These are phyloP conservation scores for Thelaira solivaga DNA, from an alignment of 2,888 invertebrate species.

Conservation along the genomic window DNA sequence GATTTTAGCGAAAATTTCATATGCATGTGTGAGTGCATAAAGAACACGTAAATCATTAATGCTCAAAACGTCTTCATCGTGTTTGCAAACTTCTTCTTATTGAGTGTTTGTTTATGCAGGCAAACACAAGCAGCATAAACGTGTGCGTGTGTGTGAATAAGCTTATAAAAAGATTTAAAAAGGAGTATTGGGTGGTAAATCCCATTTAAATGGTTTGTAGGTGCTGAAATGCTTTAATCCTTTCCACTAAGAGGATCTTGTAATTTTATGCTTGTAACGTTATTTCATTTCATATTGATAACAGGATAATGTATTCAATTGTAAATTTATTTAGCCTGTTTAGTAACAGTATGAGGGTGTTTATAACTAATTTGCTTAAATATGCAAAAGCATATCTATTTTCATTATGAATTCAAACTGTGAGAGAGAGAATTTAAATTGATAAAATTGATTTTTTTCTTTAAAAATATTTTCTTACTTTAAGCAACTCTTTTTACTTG, in stretches of 20 bases:
- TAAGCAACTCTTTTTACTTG: too few relatives aligned
- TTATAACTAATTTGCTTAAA: slow-evolving; percentile 55
- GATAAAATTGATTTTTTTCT: not conserved
- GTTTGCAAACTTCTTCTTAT: not conserved
- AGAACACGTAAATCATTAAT: slow-evolving; percentile 60
- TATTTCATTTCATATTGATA: slow-evolving; percentile 64
- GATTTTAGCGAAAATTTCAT: slow-evolving; percentile 36
- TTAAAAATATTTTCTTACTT: not conserved
- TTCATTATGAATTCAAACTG: not conserved
- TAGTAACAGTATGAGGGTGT: slow-evolving; percentile 1
- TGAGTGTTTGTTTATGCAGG: slow-evolving; percentile 20
- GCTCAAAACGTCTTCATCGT: slow-evolving; percentile 58
- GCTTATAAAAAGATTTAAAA: too few relatives aligned
- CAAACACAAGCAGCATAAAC: not conserved
- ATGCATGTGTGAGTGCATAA: slow-evolving; percentile 7
- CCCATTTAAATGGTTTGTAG: slow-evolving; percentile 22
- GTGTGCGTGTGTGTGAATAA: too few relatives aligned
- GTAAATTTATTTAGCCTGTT: slow-evolving; percentile 26
- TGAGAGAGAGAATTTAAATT: not conserved
- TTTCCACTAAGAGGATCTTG: slow-evolving; percentile 56
- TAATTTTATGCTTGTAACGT: slow-evolving; percentile 60
- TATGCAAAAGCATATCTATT: slow-evolving; percentile 28
- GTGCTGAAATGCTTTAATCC: slow-evolving; percentile 53
- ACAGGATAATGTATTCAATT: slow-evolving; percentile 72
- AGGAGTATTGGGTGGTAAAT: not conserved